A percentile compares a stretch with the other conserved stretches of the same genome.
These are phyloP conservation scores for Tenodera sinensis DNA, from an alignment of 2,888 invertebrate genomes.

Conservation along the genomic window DNA sequence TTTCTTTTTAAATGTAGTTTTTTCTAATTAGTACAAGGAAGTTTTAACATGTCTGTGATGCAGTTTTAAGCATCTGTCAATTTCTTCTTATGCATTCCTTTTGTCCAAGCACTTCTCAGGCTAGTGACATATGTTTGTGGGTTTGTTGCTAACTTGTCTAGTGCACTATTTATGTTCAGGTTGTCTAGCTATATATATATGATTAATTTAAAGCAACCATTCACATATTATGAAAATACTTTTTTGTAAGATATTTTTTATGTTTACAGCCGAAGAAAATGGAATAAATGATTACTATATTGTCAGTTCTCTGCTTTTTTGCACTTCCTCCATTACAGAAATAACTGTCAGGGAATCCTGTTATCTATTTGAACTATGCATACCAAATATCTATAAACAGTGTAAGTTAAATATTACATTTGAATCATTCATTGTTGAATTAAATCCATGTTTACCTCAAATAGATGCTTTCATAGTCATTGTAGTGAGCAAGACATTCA, in stretches of 20 bases:
- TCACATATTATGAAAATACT: slow-evolving; percentile 1
- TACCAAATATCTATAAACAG: too few relatives aligned
- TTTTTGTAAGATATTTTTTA: slow-evolving; percentile 31
- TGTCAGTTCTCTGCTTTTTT: background rate
- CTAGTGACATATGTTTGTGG: background rate
- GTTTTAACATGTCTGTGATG: slow-evolving; percentile 13
- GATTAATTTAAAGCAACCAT: background rate
- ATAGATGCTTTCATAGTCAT: too few relatives aligned
- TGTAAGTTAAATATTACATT: too few relatives aligned
- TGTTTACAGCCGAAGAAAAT: slow-evolving; percentile 30
- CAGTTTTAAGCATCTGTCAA: slow-evolving; percentile 2
- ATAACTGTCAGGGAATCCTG: too few relatives aligned
- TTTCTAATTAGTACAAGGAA: background rate
- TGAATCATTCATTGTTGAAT: too few relatives aligned
- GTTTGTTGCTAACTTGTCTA: slow-evolving; percentile 2
- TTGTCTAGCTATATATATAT: background rate
- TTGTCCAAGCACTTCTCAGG: background rate
- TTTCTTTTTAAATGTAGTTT: slow-evolving; percentile 1
- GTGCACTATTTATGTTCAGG: background rate
- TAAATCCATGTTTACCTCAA: too few relatives aligned
- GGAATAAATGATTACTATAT: slow-evolving; percentile 25
- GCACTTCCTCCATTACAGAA: background rate
- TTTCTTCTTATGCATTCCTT: slow-evolving; percentile 21
- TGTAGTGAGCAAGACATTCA: too few relatives aligned
- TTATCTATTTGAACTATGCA: too few relatives aligned